Evolutionary conservation across 2,888 invertebrate species (phyloP).

Genomic region (Tinea semifulvella): DNA sequence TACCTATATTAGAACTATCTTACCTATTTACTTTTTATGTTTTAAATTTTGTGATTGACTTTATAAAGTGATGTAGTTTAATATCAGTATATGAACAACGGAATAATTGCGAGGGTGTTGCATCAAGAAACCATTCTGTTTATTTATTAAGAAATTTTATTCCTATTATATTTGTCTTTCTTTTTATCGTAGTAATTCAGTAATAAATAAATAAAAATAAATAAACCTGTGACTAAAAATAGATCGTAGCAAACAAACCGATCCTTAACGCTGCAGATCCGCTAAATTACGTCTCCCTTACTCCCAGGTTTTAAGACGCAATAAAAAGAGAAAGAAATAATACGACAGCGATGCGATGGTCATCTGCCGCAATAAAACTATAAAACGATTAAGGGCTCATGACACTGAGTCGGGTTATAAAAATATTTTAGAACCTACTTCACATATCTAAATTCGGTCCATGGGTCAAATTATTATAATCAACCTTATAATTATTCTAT

Average conservation of each 20-base stretch:
- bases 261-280: conserved; percentile 11
- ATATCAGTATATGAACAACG: no score
- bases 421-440: neutral
- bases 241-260: conserved; percentile 10
- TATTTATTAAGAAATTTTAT: no score
- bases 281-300: conserved; percentile 14
- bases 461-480: neutral
- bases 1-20: no score
- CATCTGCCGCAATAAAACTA: conserved; percentile 13
- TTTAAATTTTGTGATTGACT: no score
- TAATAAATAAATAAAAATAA: no score
- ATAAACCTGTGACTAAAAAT: neutral
- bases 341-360: conserved; percentile 13
- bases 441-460: neutral
- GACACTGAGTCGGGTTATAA: conserved; percentile 13
- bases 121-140: no score
- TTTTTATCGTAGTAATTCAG: no score
- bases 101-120: no score
- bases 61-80: no score
- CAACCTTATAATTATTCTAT: no score
- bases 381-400: conserved; percentile 15
- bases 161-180: no score
- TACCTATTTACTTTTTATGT: no score
- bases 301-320: conserved; percentile 5
- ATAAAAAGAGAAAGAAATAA: conserved; percentile 13